Conservation (phyloP, 2,797 vertebrate genomes). For the Chloroceryle amazona region DNA sequence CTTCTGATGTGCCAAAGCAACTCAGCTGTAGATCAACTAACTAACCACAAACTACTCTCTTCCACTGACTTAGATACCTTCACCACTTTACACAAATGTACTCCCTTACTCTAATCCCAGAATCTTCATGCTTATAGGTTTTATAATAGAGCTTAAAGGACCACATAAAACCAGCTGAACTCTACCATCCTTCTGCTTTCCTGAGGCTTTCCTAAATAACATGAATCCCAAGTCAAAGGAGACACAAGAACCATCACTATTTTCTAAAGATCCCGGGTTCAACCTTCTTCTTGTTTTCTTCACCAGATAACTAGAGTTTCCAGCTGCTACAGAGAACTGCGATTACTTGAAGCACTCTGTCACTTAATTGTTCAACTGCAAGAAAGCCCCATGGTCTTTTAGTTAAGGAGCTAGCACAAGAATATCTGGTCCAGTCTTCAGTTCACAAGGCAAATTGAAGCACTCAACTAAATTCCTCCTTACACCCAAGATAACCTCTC, state of each 20-base stretch:
- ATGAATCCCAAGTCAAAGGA: background rate
- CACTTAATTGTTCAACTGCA: background rate
- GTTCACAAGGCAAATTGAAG: background rate
- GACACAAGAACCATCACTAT: background rate
- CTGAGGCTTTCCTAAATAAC: background rate
- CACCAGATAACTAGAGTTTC: background rate
- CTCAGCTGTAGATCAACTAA: background rate
- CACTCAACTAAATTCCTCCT: background rate
- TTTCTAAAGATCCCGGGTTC: background rate
- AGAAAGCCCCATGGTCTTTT: background rate
- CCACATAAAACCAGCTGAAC: background rate
- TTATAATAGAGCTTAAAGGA: background rate
- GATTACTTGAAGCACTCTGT: background rate
- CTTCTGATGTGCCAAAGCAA: constrained; percentile 15
- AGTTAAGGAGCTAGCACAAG: background rate
- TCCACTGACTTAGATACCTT: background rate
- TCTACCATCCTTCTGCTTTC: background rate
- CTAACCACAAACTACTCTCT: background rate
- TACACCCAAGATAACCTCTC: background rate
- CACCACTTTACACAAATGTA: background rate
- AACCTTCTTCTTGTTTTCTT: background rate
- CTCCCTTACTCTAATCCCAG: background rate
- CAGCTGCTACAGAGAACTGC: background rate
- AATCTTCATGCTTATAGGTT: background rate
- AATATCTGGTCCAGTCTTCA: background rate